Evolutionary conservation across 2,797 vertebrate genomes (phyloP), one percentile per base, ranked within the genome.

Genomic region (Acestrorhynchus altus): DNA sequence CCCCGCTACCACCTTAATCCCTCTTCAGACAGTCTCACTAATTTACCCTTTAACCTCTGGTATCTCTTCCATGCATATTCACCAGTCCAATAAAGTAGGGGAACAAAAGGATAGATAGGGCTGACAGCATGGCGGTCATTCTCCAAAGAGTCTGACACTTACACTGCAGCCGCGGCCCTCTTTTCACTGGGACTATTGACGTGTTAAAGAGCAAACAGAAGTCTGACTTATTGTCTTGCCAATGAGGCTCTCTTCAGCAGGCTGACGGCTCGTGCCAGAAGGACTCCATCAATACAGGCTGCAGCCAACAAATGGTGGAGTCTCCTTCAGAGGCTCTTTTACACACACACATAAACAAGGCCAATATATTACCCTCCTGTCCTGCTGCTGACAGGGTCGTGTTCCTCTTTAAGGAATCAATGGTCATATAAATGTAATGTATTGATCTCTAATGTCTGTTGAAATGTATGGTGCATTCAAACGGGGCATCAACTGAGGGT

Each of bases 181-280:
- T 31, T 76, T 86, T 86, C 90, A 86, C 88, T 87, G 84, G 86
- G 82, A 39, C 84, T 83, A 92, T 92, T 94, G 92, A 92, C 83
- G 84, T 93, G 93, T 88, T 92, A 93, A 93, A 89, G 83, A 90
- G 89, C 87, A 92, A 93, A 93, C 89, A 92, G 73, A 88, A 85
- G 87, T 88, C 87, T 78, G 78, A 82, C 87, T 79, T 87, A 91
- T 87, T 91, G 92, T 93, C 90, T 90, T 91, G 90, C 82, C 91
- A 90, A 91, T 90, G 87, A 87, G 90, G 82, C 90, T 89, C 90
- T 89, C 83, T 88, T 84, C 78, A 88, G 83, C 86, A 91, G 83
- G 90, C 88, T 91, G 86, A 86, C 71, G 85, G 88, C 92, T 90
- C 47, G 75, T 83, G 90, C 89, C 88, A 87, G 82, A 84, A 87